Conservation (phyloP, 1,140 invertebrate genomes). For the Pemphigus obesinymphae region DNA sequence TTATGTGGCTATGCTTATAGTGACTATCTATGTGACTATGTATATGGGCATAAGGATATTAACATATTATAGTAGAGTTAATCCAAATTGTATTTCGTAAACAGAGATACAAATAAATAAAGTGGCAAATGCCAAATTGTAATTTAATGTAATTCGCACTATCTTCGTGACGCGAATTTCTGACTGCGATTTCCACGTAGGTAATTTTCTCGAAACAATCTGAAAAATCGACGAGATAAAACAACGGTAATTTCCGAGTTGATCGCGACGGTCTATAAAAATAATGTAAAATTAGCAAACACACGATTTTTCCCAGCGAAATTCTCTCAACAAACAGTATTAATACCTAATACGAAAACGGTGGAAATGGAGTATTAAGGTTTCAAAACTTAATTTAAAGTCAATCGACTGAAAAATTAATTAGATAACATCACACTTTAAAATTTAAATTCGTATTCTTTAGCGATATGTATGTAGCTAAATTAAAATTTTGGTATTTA, state of each 20-base stretch:
- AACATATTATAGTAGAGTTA: no score
- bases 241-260: background rate
- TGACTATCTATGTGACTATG: no score
- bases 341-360: background rate
- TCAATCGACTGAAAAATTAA: constrained; percentile 21
- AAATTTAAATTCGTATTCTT: background rate
- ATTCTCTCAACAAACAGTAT: background rate
- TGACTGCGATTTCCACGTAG: background rate
- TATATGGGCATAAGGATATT: no score
- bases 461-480: no score
- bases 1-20: background rate
- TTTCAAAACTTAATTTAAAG: constrained; percentile 8
- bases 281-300: background rate
- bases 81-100: background rate
- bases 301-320: background rate
- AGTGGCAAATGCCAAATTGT: no score
- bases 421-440: background rate
- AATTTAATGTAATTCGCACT: background rate
- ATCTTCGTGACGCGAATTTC: background rate
- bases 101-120: no score
- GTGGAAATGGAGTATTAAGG: background rate
- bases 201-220: background rate
- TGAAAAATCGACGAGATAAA: background rate
- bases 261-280: background rate
- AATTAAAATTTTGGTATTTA: background rate